phyloP scores from a whole-genome alignment of 1,140 invertebrate species.

The Bombus impatiens region DNA sequence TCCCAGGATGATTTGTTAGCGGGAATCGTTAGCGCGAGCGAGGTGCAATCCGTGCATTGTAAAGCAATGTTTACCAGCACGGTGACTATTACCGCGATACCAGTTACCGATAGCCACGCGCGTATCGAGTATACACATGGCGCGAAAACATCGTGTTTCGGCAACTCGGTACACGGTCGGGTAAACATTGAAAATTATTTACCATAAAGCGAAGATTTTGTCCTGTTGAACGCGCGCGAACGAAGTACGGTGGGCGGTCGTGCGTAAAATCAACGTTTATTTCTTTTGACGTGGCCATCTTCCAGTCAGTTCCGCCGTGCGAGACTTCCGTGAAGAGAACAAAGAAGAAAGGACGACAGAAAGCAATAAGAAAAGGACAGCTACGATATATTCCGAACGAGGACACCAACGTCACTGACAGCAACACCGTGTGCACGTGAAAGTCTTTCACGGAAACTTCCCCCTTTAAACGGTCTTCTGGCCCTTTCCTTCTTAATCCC shows the following conservation, averaged over 20 bases:
- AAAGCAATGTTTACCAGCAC: constrained; percentile 14
- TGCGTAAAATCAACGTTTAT: constrained; percentile 58
- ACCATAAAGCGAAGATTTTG: neutral
- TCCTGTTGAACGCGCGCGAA: neutral
- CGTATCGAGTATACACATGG: neutral
- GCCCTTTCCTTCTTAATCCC: neutral
- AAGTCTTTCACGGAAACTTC: constrained; percentile 40
- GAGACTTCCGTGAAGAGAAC: neutral
- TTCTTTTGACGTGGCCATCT: constrained; percentile 46
- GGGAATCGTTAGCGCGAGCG: neutral
- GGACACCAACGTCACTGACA: constrained; percentile 36
- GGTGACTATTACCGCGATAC: constrained; percentile 3
- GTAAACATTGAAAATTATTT: constrained; percentile 37
- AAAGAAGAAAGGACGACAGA: neutral
- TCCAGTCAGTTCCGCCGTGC: too few species aligned
- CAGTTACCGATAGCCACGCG: neutral
- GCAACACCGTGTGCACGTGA: constrained; percentile 31
- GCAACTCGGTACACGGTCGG: neutral
- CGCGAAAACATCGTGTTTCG: neutral
- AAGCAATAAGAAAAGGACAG: neutral
- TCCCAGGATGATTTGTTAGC: neutral
- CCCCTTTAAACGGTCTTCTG: constrained; percentile 10
- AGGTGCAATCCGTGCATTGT: constrained; percentile 3
- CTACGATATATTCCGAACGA: neutral
- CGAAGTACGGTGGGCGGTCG: neutral